Evolutionary conservation across 1,140 invertebrate genomes (phyloP), one percentile per base, ranked within the genome.

Genomic region (Drosophila orosa): DNA sequence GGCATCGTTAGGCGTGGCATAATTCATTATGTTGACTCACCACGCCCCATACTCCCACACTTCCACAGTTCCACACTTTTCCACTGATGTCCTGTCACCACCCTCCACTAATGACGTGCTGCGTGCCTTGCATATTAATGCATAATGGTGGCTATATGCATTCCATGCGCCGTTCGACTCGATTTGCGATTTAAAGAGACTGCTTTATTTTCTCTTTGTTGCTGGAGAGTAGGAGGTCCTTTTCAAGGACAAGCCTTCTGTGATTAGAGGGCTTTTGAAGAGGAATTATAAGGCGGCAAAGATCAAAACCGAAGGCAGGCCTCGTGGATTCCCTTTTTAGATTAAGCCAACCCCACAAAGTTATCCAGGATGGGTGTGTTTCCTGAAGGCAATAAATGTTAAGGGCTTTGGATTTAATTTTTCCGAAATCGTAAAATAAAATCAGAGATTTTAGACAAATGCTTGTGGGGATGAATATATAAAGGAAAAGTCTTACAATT

Each of bases 91-190:
- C 54, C 44, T 17, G 33, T 35, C 47, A 29, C 31, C 52, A 40
- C 37, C 33, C 31, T 47, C 42, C 33, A 76, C 55, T 77, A 77
- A 65, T 68, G 71, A 62, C 56, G 39, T 37, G 63, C 56, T 52
- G 66, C 84, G 84, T 87, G 84, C 85, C 80, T 89, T 89, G 84
- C 84, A 90, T 87, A 84, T 80, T 87, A 87, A 89, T 86, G 74
- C 52, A 69, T 42, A 47, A 37, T 29, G 33, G 48, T 25, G 25
- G 31, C 13, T 55, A 10, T 33, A n/a, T 87, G 84, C 84, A 89
- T 87, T 87, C 83, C 76, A 45, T 50, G 66, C 47, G 29, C 83
- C 79, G 58, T 50, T 79, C 39, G n/a, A 44, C 68, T 74, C 84
- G 71, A 84, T 87, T 80, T 80, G 77, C 66, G 84, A 78, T 80